Percentiles rank a stretch among this genome's conserved stretches.
These are phyloP conservation scores for Plebejus argus DNA, from an alignment of 2,888 invertebrate species.

Conservation along the genomic window DNA sequence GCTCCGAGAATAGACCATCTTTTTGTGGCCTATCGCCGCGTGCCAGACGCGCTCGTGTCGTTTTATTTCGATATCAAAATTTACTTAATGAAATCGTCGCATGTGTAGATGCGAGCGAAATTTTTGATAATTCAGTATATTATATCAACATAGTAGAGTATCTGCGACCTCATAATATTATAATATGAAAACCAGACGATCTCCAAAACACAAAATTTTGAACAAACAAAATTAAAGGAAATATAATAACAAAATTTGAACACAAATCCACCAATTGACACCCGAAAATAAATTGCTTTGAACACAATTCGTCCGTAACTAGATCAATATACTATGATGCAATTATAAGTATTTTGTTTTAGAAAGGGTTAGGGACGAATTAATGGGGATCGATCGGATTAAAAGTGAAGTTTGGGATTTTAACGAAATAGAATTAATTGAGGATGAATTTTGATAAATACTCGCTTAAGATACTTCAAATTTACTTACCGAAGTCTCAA, in stretches of 20 bases:
- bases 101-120: background rate
- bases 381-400: slow-evolving; percentile 70
- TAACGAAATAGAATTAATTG: slow-evolving; percentile 72
- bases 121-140: background rate
- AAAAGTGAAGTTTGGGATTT: slow-evolving; percentile 66
- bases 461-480: slow-evolving; percentile 42
- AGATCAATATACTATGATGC: slow-evolving; percentile 72
- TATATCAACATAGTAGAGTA: no score
- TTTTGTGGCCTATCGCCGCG: slow-evolving; percentile 38
- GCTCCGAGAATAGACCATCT: slow-evolving; percentile 47
- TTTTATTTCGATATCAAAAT: slow-evolving; percentile 21
- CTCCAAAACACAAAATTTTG: background rate
- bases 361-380: slow-evolving; percentile 52
- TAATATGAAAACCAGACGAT: background rate
- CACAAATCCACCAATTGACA: slow-evolving; percentile 41
- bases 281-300: slow-evolving; percentile 42
- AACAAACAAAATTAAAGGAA: background rate
- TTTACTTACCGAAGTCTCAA: slow-evolving; percentile 43
- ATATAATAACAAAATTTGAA: slow-evolving; percentile 37
- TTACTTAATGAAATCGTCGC: slow-evolving; percentile 18
- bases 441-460: slow-evolving; percentile 56
- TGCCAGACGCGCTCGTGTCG: slow-evolving; percentile 25
- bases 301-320: slow-evolving; percentile 51
- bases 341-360: slow-evolving; percentile 68
- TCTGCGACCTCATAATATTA: no score